Evolutionary conservation across 2,113 vertebrate genomes (phyloP).

Genomic region (Tragelaphus imberbis): DNA sequence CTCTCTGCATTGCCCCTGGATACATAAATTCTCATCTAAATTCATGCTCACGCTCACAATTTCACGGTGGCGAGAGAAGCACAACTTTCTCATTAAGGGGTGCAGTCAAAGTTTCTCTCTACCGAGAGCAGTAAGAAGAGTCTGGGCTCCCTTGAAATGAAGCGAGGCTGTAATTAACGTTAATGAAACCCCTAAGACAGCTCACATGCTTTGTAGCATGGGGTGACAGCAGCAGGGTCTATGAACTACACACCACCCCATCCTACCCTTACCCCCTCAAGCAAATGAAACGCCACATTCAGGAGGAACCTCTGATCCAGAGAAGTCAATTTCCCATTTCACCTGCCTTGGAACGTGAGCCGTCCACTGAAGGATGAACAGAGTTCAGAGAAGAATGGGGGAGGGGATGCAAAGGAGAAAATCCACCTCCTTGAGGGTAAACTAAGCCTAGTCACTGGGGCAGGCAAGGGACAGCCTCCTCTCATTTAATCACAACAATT

Average conservation of each 20-base stretch:
- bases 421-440: background rate
- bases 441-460: background rate
- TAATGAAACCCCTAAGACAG: conserved; percentile 74
- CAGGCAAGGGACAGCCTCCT: background rate
- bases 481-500: background rate
- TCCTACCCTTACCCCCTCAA: too few relatives aligned
- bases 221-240: conserved; percentile 42
- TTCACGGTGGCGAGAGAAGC: conserved; percentile 59
- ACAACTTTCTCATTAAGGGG: conserved; percentile 74
- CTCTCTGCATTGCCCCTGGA: background rate
- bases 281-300: background rate
- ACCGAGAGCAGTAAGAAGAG: conserved; percentile 68
- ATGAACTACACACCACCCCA: background rate
- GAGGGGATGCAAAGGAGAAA: background rate
- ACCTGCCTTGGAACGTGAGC: background rate
- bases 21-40: conserved; percentile 87
- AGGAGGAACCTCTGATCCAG: background rate
- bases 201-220: background rate
- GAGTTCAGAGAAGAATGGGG: background rate
- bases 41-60: conserved; percentile 83
- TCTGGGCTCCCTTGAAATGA: conserved; percentile 50
- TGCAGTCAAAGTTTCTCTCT: conserved; percentile 68
- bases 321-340: background rate
- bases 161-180: conserved; percentile 79
- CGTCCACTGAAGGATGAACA: background rate